Base-by-base conservation (phyloP, 1,140 invertebrate species). In the Microvelia longipes region DNA sequence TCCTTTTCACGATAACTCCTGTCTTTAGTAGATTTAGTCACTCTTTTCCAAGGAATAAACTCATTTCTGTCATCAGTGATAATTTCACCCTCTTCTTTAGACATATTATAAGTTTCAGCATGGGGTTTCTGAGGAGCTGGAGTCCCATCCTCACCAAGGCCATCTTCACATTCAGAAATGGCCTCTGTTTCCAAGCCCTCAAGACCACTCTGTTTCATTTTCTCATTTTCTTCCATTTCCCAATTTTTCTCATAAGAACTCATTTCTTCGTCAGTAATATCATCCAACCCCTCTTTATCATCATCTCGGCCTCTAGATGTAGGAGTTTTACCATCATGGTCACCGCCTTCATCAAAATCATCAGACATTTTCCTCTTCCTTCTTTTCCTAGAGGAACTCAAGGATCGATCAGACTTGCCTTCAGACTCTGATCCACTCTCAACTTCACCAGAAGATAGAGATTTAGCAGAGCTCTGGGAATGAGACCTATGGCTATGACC, bases 11-110 rank as follows among this genome's bases (percentile, higher is more conserved):
- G 82, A 75, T 93, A 94, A 75, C 90, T 92, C 68, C 91, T 80
- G 72, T 90, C 90, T 76, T 91, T 92, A 2, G 85, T 87, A 73
- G 80, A 88, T 75, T 90, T 92, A 13, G 88, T 89, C 0, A 90
- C 80, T 77, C 92, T 92, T 74, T 92, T 93, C 81, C 93, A 94
- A 0, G 85, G 79, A 28, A 86, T 78, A 66, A 80, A 76, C 73
- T 76, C 81, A 28, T 68, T 15, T 71, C 71, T 76, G 2, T 71
- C 70, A 50, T 70, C 71, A 29, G 69, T 70, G 2, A 84, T 80
- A 27, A 84, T 84, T 76, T 86, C 83, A 1, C 83, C 84, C 71
- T 84, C 83, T 77, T 82, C 81, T 62, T 69, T 68, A 11, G 29
- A 50, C 15, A 19, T 29, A n/a, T n/a, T n/a, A 30, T 13, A 30